phyloP scores from a whole-genome alignment of 53 echinoderm and acorn worm species.

The Mesocentrotus franciscanus region DNA sequence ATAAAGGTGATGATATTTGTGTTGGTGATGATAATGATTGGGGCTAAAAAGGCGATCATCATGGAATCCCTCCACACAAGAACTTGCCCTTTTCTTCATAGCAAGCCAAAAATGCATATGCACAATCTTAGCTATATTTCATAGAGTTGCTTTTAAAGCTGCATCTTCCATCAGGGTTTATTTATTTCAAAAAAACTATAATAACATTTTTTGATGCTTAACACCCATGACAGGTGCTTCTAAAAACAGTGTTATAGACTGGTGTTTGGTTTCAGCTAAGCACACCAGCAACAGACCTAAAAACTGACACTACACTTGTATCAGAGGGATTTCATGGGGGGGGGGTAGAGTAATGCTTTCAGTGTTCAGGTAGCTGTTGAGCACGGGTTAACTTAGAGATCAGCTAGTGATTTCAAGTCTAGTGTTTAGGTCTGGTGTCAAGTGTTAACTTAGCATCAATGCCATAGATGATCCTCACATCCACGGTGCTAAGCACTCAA shows the following conservation, averaged over 20 bases:
- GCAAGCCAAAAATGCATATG: not conserved
- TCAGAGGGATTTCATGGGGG: conserved; percentile 6
- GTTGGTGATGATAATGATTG: not conserved
- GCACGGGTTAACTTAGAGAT: not conserved
- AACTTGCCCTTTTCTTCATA: not conserved
- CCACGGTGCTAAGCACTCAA: not conserved
- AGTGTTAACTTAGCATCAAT: not conserved
- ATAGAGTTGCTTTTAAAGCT: not conserved
- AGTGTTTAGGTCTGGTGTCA: not conserved
- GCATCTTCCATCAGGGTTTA: not conserved
- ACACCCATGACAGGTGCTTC: not conserved
- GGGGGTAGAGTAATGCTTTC: conserved; percentile 29
- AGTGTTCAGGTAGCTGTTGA: conserved; percentile 54
- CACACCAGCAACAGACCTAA: conserved; percentile 22
- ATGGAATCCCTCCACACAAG: not conserved
- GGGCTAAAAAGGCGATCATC: not conserved
- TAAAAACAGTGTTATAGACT: not conserved
- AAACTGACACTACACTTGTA: not conserved
- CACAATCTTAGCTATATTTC: not conserved
- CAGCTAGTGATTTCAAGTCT: conserved; percentile 26
- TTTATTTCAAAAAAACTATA: not conserved
- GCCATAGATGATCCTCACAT: not conserved
- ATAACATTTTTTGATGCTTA: not conserved
- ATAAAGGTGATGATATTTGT: not conserved
- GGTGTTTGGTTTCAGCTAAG: conserved; percentile 38